Base-by-base conservation (phyloP, 2,888 invertebrate genomes). In the Steinernema carpocapsae region DNA sequence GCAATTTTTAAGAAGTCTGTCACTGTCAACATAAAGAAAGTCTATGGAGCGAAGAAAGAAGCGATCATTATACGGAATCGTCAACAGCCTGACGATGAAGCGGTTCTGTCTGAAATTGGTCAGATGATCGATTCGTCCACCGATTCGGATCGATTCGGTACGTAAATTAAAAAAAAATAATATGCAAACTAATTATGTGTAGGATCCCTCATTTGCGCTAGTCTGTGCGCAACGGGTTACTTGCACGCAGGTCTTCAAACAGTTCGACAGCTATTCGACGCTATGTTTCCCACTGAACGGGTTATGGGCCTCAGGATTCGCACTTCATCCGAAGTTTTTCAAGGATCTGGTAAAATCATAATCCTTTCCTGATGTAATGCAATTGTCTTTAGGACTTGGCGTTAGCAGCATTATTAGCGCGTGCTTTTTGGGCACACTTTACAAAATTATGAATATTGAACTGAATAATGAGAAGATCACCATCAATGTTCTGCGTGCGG, bases 361-460 rank as follows among this genome's bases (percentile, higher is more conserved):
- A n/a, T n/a, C n/a, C n/a, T 76, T n/a, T 73, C n/a, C 46, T 24
- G 29, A 48, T 42, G 14, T 19, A 19, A 24, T 26, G 37, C 22
- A n/a, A n/a, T n/a, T n/a, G 10, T 14, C 26, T 74, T 32, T 43
- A 88, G 90, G 90, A 4, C 85, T 91, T 77, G 91, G 91, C 7
- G 90, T 90, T n/a, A 91, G 90, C 83, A 90, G 90, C 78, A 90
- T 91, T 74, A 81, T 91, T 72, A 89, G 90, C 48, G 46, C 59
- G 0, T 56, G 56, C 29, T 73, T 52, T 12, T 42, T 52, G 24
- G 52, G 24, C 43, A 42, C 43, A 7, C 32, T 45, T 7, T 29
- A 19, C 24, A 48, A 37, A 52, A 37, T 52, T 0, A 22, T 17
- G 59, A 56, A 73, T 14, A 73, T 74, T 43, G 71, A 74, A 37